These are phyloP conservation scores for Sisor rabdophorus DNA, from an alignment of 2,113 vertebrate genomes.

Conservation along the genomic window DNA sequence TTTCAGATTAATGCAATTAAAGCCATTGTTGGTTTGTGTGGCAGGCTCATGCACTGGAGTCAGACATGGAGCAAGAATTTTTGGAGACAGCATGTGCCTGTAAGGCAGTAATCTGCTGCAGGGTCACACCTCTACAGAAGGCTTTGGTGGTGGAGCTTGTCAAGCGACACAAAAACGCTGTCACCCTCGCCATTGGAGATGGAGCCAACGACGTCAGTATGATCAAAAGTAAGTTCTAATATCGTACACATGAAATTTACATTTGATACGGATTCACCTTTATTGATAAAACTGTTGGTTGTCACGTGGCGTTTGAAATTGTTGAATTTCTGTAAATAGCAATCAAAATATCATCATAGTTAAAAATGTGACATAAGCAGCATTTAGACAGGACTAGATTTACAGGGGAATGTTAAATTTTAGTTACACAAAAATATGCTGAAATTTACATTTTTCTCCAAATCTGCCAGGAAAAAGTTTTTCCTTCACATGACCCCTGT, in stretches of 20 bases:
- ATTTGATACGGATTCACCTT: background rate
- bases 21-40: no score
- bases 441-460: no score
- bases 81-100: slow-evolving; percentile 84
- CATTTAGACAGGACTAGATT: no score
- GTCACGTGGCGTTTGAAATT: no score
- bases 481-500: no score
- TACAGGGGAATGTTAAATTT: no score
- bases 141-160: slow-evolving; percentile 94
- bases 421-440: no score
- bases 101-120: slow-evolving; percentile 90
- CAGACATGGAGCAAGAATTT: slow-evolving; percentile 92
- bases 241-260: background rate
- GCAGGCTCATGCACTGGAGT: slow-evolving; percentile 88
- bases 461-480: no score
- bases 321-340: no score
- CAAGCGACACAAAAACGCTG: slow-evolving; percentile 89
- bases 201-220: slow-evolving; percentile 95
- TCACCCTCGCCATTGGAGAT: slow-evolving; percentile 89
- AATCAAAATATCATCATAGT: background rate
- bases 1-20: background rate
- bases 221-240: slow-evolving; percentile 85
- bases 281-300: background rate
- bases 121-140: slow-evolving; percentile 91
- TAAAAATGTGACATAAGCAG: no score